Conservation (phyloP, 2,113 vertebrate genomes). For the Odobenus rosmarus region DNA sequence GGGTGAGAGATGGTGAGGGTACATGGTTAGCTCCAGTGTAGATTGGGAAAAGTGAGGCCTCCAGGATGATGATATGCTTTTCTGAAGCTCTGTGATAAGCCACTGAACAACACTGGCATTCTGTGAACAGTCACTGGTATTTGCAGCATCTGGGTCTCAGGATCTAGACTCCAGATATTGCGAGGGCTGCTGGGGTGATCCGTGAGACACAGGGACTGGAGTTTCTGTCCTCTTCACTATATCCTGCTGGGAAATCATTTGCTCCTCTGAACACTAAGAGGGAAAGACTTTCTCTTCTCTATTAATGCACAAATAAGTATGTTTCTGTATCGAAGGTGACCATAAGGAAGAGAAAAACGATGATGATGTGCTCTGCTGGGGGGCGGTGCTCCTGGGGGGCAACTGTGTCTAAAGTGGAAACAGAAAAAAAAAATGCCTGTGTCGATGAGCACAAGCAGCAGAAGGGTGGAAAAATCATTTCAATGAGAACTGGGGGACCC, state of each 20-base stretch:
- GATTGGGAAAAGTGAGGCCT: not conserved
- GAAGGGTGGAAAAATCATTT: not conserved
- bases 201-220: not conserved
- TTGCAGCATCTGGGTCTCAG: not conserved
- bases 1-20: not conserved
- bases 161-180: not conserved
- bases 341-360: not conserved
- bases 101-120: not conserved
- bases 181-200: not conserved
- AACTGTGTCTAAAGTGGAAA: not conserved
- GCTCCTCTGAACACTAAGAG: not conserved
- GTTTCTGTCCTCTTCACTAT: not conserved
- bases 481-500: not conserved
- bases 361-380: not conserved
- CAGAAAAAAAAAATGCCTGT: not conserved
- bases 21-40: not conserved
- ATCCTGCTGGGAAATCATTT: not conserved
- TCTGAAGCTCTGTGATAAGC: not conserved
- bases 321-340: not conserved
- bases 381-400: too few species aligned
- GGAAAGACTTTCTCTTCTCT: not conserved
- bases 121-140: not conserved
- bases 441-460: not conserved
- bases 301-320: not conserved
- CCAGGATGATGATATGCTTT: not conserved